These are phyloP conservation scores for Brachyrhaphis roseni DNA, from an alignment of 2,797 vertebrate genomes.

Conservation along the genomic window DNA sequence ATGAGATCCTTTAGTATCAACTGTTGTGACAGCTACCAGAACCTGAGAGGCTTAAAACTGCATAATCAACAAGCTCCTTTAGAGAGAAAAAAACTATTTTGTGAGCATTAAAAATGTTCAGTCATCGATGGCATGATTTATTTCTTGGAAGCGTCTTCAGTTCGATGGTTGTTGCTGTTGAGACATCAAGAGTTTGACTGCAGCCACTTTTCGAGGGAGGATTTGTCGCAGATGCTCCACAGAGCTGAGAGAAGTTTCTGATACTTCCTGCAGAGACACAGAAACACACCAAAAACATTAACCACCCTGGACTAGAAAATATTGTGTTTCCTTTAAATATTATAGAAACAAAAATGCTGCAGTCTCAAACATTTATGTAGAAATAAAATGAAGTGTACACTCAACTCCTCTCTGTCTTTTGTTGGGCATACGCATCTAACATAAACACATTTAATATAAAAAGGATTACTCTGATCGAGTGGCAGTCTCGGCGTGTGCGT, in stretches of 20 bases:
- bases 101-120: background rate
- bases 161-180: background rate
- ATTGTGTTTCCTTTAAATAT: background rate
- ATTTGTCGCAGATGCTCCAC: conserved; percentile 73
- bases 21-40: conserved; percentile 13
- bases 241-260: conserved; percentile 74
- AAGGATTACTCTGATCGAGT: conserved; percentile 62
- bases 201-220: conserved; percentile 73
- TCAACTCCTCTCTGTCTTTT: conserved; percentile 23
- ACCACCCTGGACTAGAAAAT: background rate
- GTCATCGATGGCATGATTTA: background rate
- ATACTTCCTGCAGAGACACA: conserved; percentile 67
- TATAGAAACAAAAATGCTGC: conserved; percentile 6
- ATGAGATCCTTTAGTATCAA: conserved; percentile 10
- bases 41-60: conserved; percentile 15
- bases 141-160: background rate
- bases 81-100: background rate
- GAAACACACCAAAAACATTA: conserved; percentile 10
- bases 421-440: background rate
- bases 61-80: conserved; percentile 1
- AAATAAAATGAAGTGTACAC: conserved; percentile 27
- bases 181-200: conserved; percentile 57
- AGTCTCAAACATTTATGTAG: conserved; percentile 10
- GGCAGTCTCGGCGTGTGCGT: conserved; percentile 11
- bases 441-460: conserved; percentile 74